Evolutionary conservation across 2,888 invertebrate species (phyloP).

Genomic region (Volucella inanis): DNA sequence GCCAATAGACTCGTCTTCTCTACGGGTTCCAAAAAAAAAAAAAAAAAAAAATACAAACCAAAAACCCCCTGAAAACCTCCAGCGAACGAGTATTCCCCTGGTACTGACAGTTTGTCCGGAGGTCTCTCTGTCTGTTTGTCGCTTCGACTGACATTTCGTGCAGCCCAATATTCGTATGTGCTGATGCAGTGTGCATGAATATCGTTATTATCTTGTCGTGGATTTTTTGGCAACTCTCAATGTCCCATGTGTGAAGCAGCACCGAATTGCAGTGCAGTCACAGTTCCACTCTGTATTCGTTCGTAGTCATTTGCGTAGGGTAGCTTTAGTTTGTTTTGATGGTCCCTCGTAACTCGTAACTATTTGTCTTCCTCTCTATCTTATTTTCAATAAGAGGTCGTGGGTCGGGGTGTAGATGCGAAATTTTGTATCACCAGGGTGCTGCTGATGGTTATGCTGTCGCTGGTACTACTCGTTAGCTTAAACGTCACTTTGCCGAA

Average conservation of each 20-base stretch:
- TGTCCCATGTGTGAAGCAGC: background rate
- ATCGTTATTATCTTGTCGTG: constrained; percentile 67
- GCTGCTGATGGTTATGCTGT: background rate
- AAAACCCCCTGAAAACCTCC: background rate
- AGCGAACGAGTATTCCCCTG: background rate
- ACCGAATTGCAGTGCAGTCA: constrained; percentile 19
- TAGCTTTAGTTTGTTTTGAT: constrained; percentile 70
- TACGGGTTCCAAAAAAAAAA: constrained; percentile 22
- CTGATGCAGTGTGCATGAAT: constrained; percentile 31
- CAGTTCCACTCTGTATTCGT: background rate
- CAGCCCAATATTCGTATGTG: constrained; percentile 39
- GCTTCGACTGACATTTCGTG: constrained; percentile 48
- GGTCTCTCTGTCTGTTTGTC: constrained; percentile 48
- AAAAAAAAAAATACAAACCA: constrained; percentile 31
- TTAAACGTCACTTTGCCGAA: constrained; percentile 31
- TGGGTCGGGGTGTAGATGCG: constrained; percentile 8
- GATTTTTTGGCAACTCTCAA: constrained; percentile 60
- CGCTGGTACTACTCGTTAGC: constrained; percentile 5
- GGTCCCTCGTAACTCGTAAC: constrained; percentile 61
- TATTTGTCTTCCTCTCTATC: constrained; percentile 67
- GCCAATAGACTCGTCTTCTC: constrained; percentile 51
- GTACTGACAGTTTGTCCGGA: constrained; percentile 15
- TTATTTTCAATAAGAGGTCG: background rate
- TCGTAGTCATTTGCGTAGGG: constrained; percentile 57
- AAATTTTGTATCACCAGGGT: constrained; percentile 9